Conservation (phyloP, 2,113 vertebrate species). For the Bucco capensis region DNA sequence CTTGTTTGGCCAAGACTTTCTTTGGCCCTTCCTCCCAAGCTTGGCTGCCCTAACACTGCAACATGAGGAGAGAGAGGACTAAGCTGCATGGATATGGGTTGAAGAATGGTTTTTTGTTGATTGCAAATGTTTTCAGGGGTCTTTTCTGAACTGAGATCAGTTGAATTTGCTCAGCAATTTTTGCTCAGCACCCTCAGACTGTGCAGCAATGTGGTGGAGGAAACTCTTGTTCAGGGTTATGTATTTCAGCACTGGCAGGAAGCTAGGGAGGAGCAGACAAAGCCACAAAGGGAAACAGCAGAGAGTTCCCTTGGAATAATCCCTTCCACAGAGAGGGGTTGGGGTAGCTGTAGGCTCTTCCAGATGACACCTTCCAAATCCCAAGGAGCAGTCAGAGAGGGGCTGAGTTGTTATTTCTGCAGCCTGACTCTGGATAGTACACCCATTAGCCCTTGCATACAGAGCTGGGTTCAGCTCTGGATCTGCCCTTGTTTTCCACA, state of each 20-base stretch:
- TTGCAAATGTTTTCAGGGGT: not conserved
- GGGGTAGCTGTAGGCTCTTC: not conserved
- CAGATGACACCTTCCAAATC: not conserved
- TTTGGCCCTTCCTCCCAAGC: not conserved
- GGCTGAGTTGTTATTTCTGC: not conserved
- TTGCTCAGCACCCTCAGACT: not conserved
- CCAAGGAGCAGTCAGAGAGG: not conserved
- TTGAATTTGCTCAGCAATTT: not conserved
- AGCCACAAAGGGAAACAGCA: not conserved
- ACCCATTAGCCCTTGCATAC: not conserved
- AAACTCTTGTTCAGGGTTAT: not conserved
- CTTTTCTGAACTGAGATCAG: not conserved
- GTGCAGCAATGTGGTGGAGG: not conserved
- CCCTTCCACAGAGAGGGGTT: not conserved
- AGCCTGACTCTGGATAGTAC: not conserved
- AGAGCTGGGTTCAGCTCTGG: not conserved
- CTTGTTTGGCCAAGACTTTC: not conserved
- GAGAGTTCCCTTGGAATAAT: not conserved
- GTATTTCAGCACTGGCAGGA: not conserved
- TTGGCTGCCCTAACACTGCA: not conserved
- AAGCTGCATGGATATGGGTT: not conserved
- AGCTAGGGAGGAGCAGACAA: not conserved
- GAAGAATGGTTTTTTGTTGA: not conserved
- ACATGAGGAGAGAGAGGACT: not conserved
- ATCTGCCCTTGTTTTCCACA: not conserved